Evolutionary conservation across 2,888 invertebrate genomes (phyloP).

Genomic region (Malacosoma neustria): DNA sequence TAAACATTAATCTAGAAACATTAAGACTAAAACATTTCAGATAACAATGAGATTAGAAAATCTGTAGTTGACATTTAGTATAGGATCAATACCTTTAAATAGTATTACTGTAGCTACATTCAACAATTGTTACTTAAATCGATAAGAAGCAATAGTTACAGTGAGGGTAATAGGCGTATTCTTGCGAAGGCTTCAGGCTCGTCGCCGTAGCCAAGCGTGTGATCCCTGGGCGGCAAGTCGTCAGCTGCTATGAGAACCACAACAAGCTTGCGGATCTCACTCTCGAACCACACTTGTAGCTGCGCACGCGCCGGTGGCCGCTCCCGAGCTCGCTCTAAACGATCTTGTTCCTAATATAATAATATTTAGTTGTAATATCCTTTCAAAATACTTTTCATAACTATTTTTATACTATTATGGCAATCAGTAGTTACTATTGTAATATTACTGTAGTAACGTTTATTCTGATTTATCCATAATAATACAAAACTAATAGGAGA

Average conservation of each 20-base stretch:
- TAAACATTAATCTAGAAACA: too few species aligned
- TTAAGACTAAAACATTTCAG: too few species aligned
- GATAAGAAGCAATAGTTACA: slow-evolving; percentile 83
- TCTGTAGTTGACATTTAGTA: too few species aligned
- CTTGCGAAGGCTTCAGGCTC: slow-evolving; percentile 91
- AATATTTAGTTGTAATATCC: neutral
- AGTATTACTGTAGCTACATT: too few species aligned
- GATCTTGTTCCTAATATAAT: slow-evolving; percentile 56
- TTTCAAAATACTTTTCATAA: neutral
- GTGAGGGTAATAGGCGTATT: slow-evolving; percentile 84
- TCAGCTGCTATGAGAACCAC: slow-evolving; percentile 91
- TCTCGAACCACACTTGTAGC: slow-evolving; percentile 92
- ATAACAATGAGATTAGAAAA: too few species aligned
- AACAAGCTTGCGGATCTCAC: slow-evolving; percentile 86
- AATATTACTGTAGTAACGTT: neutral
- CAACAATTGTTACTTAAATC: too few species aligned
- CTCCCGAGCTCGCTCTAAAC: slow-evolving; percentile 67
- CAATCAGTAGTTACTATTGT: neutral
- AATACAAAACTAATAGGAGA: slow-evolving; percentile 10
- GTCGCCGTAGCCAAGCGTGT: slow-evolving; percentile 83
- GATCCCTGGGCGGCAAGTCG: slow-evolving; percentile 86
- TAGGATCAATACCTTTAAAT: too few species aligned
- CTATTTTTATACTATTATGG: neutral
- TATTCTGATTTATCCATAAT: neutral
- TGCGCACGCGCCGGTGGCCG: slow-evolving; percentile 87